Base-by-base conservation (phyloP, 2,113 vertebrate genomes). In the Psilopsiagon aurifrons region DNA sequence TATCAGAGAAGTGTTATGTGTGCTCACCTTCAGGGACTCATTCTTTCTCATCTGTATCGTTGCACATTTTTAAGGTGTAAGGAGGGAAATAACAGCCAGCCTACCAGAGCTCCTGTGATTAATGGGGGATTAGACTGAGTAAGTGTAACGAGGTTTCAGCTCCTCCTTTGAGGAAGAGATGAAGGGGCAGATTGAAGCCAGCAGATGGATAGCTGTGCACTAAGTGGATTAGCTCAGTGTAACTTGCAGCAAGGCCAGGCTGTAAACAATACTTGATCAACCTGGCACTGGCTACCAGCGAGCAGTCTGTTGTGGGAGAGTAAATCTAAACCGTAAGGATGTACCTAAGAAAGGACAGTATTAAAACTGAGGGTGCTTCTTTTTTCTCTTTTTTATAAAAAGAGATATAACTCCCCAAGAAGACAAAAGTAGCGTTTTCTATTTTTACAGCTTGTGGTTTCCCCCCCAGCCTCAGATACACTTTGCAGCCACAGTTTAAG, bases 261-360 rank as follows among this genome's bases (percentile, higher is more conserved):
- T 60, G 39, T 75, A 97, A 97, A 93, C 23, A 66, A 73, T 67
- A 69, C 64, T 83, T 88, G 68, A 96, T 94, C 90, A 91, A 28
- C 62, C 66, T 86, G 77, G 79, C 60, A 16, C 84, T 24, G 20
- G 75, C 43, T 66, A 88, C 66, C 17, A 66, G 52, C 64, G 37
- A 76, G 88, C 76, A 86, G 20, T 31, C 47, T 75, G 0, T 33
- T 22, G 3, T 75, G 84, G 86, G 62, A 93, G 68, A 28, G 80
- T 83, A 46, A 51, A 78, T 91, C 66, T 85, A 66, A 94, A 46
- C 63, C 3, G 0, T 51, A 82, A 84, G 13, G 71, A 77, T 79
- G 37, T 79, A 81, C 75, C 81, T 79, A 84, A 93, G 83, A 86
- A 97, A 96, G 95, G 54, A 46, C 63, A 46, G 59, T 75, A 69